Percentiles rank a stretch among this genome's conserved stretches.
Evolutionary conservation across 2,797 vertebrate species (phyloP).

Genomic region (Hypotaenidia okinawae): DNA sequence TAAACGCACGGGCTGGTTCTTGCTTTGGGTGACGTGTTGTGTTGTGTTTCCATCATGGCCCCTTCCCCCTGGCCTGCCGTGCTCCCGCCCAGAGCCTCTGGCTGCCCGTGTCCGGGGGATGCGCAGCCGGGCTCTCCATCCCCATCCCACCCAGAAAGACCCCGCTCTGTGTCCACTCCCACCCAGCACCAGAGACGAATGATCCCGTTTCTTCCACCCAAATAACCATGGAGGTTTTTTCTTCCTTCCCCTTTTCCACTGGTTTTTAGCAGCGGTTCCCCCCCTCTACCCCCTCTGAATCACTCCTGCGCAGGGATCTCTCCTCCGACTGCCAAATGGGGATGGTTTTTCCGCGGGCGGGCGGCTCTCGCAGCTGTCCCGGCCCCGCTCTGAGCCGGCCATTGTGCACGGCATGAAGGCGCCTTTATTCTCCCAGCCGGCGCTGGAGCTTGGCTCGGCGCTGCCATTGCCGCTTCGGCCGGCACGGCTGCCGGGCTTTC

Average conservation of each 20-base stretch:
- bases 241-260: too few species aligned
- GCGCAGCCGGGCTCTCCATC: not conserved
- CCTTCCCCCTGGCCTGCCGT: fast-evolving
- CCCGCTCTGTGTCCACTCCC: not conserved
- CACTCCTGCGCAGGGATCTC: not conserved
- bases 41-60: not conserved
- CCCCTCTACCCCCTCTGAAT: not conserved
- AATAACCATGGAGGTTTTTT: not conserved
- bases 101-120: fast-evolving
- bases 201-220: not conserved
- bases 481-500: not conserved
- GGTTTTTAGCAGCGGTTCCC: too few species aligned
- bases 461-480: not conserved
- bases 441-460: not conserved
- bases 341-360: not conserved
- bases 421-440: slow-evolving; percentile 27
- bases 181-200: fast-evolving
- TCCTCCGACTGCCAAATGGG: slow-evolving; percentile 2
- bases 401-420: slow-evolving; percentile 67
- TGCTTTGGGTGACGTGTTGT: not conserved
- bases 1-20: not conserved
- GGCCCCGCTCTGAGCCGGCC: slow-evolving; percentile 43
- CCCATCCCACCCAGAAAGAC: not conserved
- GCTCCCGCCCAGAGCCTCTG: fast-evolving
- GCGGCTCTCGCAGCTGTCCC: slow-evolving; percentile 54